These are phyloP conservation scores for Drosophila peninsularis DNA, from an alignment of 2,888 invertebrate genomes.

Conservation along the genomic window DNA sequence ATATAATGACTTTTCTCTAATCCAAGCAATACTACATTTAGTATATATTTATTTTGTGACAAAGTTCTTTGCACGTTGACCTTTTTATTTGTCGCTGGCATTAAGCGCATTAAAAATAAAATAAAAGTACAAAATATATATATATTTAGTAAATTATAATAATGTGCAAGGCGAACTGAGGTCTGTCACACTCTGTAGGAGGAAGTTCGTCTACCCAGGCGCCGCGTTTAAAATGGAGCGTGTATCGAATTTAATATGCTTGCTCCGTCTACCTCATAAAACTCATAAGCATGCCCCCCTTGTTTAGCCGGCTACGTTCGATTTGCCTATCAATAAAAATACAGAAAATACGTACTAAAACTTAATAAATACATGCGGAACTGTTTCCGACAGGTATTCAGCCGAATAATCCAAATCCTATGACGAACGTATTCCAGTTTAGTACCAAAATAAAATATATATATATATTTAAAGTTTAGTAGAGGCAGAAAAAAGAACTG, in stretches of 20 bases:
- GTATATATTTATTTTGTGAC: conserved; percentile 21
- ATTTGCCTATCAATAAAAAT: conserved; percentile 43
- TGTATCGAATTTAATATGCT: conserved; percentile 68
- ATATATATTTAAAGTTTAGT: neutral
- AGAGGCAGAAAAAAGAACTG: conserved; percentile 7
- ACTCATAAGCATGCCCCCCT: conserved; percentile 41
- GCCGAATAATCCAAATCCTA: conserved; percentile 5
- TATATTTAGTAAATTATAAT: conserved; percentile 18
- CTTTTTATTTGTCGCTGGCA: conserved; percentile 41
- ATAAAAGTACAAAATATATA: conserved; percentile 6
- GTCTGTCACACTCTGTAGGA: conserved; percentile 55
- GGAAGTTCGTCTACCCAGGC: conserved; percentile 63
- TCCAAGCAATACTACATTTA: neutral
- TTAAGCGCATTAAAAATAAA: conserved; percentile 30
- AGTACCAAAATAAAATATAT: neutral
- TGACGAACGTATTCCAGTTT: conserved; percentile 22
- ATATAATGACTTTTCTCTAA: neutral
- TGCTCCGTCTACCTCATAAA: conserved; percentile 49
- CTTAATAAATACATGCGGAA: conserved; percentile 42
- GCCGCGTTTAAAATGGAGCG: conserved; percentile 64
- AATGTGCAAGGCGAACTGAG: conserved; percentile 57
- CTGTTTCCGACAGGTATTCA: conserved; percentile 17
- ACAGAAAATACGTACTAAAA: conserved; percentile 29
- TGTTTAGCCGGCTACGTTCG: conserved; percentile 22
- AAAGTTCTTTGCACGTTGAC: conserved; percentile 63